A percentile compares a stretch with the other conserved stretches of the same genome.
Evolutionary conservation across 2,113 vertebrate genomes (phyloP).

Genomic region (Ceyx margarethae): DNA sequence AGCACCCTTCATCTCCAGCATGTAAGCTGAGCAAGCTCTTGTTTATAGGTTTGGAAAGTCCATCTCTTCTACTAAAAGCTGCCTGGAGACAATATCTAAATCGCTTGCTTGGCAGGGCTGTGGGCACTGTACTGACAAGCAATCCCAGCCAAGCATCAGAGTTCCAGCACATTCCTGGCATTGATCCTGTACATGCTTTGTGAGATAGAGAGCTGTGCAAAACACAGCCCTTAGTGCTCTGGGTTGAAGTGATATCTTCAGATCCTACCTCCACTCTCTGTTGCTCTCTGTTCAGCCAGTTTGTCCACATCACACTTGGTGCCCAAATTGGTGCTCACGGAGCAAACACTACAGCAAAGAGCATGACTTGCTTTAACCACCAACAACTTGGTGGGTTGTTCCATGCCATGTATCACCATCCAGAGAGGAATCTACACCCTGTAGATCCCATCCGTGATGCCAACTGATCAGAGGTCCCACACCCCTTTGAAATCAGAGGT

Average conservation of each 20-base stretch:
- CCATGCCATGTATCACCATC: neutral
- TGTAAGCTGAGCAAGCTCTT: neutral
- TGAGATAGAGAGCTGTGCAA: neutral
- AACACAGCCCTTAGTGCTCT: neutral
- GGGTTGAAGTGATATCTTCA: neutral
- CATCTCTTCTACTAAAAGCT: neutral
- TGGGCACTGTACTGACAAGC: neutral
- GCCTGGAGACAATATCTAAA: neutral
- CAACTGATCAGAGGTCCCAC: neutral
- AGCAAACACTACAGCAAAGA: neutral
- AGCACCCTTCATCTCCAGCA: neutral
- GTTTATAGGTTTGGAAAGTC: neutral
- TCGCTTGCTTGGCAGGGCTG: neutral
- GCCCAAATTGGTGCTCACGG: fast-evolving
- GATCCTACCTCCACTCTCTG: neutral
- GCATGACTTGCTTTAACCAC: neutral
- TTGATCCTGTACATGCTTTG: neutral
- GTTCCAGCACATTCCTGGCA: fast-evolving
- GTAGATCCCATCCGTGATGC: fast-evolving
- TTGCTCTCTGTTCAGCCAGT: neutral
- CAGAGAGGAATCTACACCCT: neutral
- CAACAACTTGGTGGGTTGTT: fast-evolving
- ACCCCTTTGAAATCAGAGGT: neutral
- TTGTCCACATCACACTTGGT: neutral
- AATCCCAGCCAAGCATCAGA: neutral